Base-by-base conservation (phyloP, 2,113 vertebrate species). In the Ameiurus melas region DNA sequence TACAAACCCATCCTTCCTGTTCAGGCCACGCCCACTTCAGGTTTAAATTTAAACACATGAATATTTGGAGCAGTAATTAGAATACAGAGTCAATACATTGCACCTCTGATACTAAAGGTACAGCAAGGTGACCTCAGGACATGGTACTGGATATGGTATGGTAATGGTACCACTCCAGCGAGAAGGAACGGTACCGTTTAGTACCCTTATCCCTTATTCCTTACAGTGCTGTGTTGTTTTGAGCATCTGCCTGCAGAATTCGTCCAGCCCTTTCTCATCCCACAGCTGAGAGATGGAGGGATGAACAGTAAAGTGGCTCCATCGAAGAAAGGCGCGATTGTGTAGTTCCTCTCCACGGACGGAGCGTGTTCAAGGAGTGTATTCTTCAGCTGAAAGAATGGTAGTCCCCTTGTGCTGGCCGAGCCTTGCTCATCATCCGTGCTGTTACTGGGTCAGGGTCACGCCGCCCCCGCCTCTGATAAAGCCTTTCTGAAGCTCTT, bases 371-470 rank as follows among this genome's bases (percentile, higher is more conserved):
- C 60, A 62, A 85, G 83, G 53, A 60, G 75, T 39, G 80, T 87
- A 77, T 53, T 79, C 60, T 83, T 70, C 39, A 86, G 88, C 78
- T 62, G 68, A 58, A 77, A 68, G 64, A 57, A 78, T 47, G 53
- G 9, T n/a, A 1, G 13, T 36, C 16, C 81, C 70, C 27, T 73
- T 43, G 68, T 60, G 30, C 57, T 71, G 33, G 22, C 58, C 33
- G 1, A 43, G 77, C 33, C 60, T 55, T 47, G 22, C 27, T 51
- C n/a, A 12, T 64, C 83, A 51, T 58, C 20, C 17, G 51, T 68
- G 16, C 10, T 62, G 91, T 91, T 92, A 94, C 89, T 95, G 90
- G 93, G 94, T 94, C 94, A 93, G 93, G 93, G 90, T 91, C 92
- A 90, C 53, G 73, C 66, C 90, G 91, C 90, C 89, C 85, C 85